A percentile compares a stretch with the other conserved stretches of the same genome.
Evolutionary conservation across 2,797 vertebrate genomes (phyloP).

Genomic region (Lepilemur ruficaudatus): DNA sequence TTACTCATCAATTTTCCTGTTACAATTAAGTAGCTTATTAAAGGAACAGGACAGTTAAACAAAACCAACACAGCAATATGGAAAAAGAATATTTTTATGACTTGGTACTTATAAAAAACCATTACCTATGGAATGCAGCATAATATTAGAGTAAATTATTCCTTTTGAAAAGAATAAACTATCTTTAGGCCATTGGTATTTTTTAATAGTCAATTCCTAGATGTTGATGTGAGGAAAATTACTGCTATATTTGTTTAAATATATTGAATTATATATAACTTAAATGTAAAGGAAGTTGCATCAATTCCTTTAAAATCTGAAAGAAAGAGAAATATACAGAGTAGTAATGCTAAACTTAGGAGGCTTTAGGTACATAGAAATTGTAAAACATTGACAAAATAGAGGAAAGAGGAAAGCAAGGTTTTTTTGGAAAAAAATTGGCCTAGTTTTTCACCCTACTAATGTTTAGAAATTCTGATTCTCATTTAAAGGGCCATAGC

Average conservation of each 20-base stretch:
- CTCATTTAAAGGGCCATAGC: background rate
- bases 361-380: background rate
- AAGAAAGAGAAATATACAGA: background rate
- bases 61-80: background rate
- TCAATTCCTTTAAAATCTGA: background rate
- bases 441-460: background rate
- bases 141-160: background rate
- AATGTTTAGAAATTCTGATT: background rate
- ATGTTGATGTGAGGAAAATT: background rate
- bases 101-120: background rate
- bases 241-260: conserved; percentile 31
- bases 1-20: background rate
- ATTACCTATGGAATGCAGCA: background rate
- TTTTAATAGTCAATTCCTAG: conserved; percentile 5
- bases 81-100: background rate
- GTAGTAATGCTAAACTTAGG: background rate
- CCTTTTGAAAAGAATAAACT: background rate
- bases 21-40: background rate
- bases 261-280: background rate
- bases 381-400: background rate
- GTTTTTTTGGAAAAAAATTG: background rate
- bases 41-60: background rate
- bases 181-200: background rate
- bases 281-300: background rate
- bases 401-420: background rate